phyloP scores from a whole-genome alignment of 1,140 invertebrate species.

The Eurytemora carolleeae region DNA sequence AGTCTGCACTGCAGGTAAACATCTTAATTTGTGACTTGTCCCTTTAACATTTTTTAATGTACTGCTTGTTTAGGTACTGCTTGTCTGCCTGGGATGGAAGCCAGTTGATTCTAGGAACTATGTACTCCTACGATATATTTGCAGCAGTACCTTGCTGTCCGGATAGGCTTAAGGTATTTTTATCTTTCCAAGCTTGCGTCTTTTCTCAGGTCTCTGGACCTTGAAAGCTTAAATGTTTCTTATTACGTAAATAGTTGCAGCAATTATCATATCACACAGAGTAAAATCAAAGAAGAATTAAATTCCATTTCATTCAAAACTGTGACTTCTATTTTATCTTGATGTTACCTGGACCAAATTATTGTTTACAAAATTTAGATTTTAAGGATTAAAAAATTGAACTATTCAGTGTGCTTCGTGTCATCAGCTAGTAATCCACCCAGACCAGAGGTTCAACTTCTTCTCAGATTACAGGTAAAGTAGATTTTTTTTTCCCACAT shows the following conservation, averaged over 20 bases:
- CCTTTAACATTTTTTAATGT: too few relatives aligned
- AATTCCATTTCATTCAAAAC: neutral
- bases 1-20: slow-evolving; percentile 43
- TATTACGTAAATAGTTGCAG: too few relatives aligned
- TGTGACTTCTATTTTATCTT: neutral
- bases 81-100: slow-evolving; percentile 73
- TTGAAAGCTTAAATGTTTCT: neutral
- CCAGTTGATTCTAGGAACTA: slow-evolving; percentile 74
- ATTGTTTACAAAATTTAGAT: neutral
- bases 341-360: neutral
- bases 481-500: too few relatives aligned
- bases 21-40: too few relatives aligned
- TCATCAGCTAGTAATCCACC: slow-evolving; percentile 58
- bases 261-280: neutral
- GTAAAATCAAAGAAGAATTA: neutral
- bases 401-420: slow-evolving; percentile 63
- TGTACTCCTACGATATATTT: slow-evolving; percentile 96
- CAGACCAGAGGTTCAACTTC: slow-evolving; percentile 66
- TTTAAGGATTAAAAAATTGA: slow-evolving; percentile 22
- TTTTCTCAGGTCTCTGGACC: neutral
- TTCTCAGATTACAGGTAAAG: slow-evolving; percentile 87
- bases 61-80: slow-evolving; percentile 45
- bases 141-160: slow-evolving; percentile 85
- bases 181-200: slow-evolving; percentile 23
- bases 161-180: slow-evolving; percentile 67